phyloP scores from a whole-genome alignment of 2,113 vertebrate genomes.

The Trichomycterus rosablanca region DNA sequence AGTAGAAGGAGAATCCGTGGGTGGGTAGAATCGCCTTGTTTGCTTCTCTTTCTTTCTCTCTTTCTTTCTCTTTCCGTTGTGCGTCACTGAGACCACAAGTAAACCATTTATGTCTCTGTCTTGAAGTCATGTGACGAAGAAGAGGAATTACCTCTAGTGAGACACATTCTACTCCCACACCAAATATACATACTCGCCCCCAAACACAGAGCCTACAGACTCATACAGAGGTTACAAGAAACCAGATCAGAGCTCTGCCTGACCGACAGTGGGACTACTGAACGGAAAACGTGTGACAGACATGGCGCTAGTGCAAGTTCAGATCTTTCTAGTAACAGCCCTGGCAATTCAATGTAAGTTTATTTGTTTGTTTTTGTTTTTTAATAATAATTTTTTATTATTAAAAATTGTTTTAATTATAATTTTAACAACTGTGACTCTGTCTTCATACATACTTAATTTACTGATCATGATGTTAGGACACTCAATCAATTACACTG shows the following conservation, averaged over 20 bases:
- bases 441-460: no score
- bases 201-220: not conserved
- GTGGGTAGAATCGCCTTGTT: slow-evolving; percentile 34
- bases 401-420: not conserved
- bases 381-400: not conserved
- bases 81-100: slow-evolving; percentile 53
- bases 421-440: no score
- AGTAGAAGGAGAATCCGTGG: slow-evolving; percentile 63
- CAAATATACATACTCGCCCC: slow-evolving; percentile 49
- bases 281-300: not conserved
- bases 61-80: slow-evolving; percentile 61
- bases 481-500: no score
- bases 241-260: not conserved
- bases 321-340: slow-evolving; percentile 10
- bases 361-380: not conserved
- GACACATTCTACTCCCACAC: slow-evolving; percentile 37
- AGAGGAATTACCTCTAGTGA: slow-evolving; percentile 49
- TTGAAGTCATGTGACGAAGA: slow-evolving; percentile 58
- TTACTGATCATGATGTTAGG: no score
- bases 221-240: slow-evolving; percentile 1
- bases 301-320: slow-evolving; percentile 3
- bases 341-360: slow-evolving; percentile 21
- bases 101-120: slow-evolving; percentile 19
- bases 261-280: no score
- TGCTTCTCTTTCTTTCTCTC: slow-evolving; percentile 51